Base-by-base conservation (phyloP, 2,113 vertebrate genomes). In the Coptodon rendalli region DNA sequence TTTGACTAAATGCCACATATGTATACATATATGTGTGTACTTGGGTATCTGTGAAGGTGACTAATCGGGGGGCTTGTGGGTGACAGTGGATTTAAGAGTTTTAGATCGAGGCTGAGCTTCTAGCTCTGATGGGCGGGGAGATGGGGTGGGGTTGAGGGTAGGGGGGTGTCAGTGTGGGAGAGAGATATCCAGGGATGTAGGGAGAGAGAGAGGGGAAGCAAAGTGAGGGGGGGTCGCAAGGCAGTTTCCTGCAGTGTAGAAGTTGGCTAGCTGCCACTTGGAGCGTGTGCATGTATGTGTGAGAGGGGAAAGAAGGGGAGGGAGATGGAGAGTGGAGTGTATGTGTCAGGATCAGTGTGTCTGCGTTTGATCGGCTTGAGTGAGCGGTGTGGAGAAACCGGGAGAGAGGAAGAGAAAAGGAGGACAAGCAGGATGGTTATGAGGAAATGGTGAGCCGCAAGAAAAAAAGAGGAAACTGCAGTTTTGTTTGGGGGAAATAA, bases 181-280 rank as follows among this genome's bases (percentile, higher is more conserved):
- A 91, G 82, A 85, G 86, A 86, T 34, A 78, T 71, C 79, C 43
- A 79, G 83, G 68, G 91, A 90, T 84, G 52, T 31, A 76, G 83
- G 5, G 81, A 63, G 84, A 78, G 71, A 68, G 83, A 27, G 81
- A 57, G 89, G 83, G 85, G 87, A 86, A 73, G 66, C 45, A 29
- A 87, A 34, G 83, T 45, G 54, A 36, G 79, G 50, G 22, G 22
- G 84, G 91, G 83, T 86, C 40, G 16, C 59, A 81, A 83, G 89
- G 94, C 90, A 87, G 92, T 89, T 95, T 96, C 94, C 95, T 95
- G 93, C 87, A 7, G 94, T 89, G 92, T 84, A 80, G 89, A 93
- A 89, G 88, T 91, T 95, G 93, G 93, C 94, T 54, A 2, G 36
- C 85, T 83, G 94, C 95, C 95, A 89, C 92, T 95, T 50, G 6